These are phyloP conservation scores for Tragelaphus oryx DNA, from an alignment of 2,797 vertebrate genomes.

Conservation along the genomic window DNA sequence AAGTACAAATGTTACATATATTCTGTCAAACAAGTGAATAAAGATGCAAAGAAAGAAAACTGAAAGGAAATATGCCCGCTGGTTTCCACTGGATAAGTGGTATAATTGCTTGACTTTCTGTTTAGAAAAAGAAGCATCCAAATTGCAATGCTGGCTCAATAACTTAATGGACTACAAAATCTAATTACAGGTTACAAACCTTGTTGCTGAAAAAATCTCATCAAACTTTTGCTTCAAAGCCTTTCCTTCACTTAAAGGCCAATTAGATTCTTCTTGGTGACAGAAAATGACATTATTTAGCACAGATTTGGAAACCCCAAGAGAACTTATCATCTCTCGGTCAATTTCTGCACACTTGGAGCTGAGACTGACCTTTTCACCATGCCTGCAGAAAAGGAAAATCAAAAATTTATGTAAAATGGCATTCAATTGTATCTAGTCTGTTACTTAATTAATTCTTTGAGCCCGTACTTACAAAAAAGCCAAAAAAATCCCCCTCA, in stretches of 20 bases:
- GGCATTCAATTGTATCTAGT: neutral
- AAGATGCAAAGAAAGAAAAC: neutral
- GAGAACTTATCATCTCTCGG: conserved; percentile 93
- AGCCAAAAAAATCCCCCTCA: neutral
- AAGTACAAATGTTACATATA: conserved; percentile 33
- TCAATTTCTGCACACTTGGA: conserved; percentile 97
- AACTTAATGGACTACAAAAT: neutral
- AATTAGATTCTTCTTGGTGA: conserved; percentile 99
- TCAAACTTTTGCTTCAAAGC: conserved; percentile 98
- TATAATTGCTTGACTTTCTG: neutral
- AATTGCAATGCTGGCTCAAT: conserved; percentile 21
- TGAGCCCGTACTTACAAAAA: neutral
- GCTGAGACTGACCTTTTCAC: conserved; percentile 90
- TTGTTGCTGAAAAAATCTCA: conserved; percentile 98
- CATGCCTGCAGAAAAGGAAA: conserved; percentile 81
- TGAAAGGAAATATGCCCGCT: neutral
- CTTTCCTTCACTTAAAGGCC: conserved; percentile 96
- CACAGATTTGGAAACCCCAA: conserved; percentile 95
- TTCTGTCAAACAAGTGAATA: neutral
- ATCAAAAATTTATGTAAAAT: conserved; percentile 10
- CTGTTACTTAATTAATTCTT: neutral
- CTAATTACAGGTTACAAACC: conserved; percentile 81
- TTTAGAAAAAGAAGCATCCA: neutral
- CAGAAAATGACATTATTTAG: conserved; percentile 98
- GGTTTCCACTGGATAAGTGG: neutral